Evolutionary conservation across 2,113 vertebrate genomes (phyloP).

Genomic region (Phylloscopus trochiloides): DNA sequence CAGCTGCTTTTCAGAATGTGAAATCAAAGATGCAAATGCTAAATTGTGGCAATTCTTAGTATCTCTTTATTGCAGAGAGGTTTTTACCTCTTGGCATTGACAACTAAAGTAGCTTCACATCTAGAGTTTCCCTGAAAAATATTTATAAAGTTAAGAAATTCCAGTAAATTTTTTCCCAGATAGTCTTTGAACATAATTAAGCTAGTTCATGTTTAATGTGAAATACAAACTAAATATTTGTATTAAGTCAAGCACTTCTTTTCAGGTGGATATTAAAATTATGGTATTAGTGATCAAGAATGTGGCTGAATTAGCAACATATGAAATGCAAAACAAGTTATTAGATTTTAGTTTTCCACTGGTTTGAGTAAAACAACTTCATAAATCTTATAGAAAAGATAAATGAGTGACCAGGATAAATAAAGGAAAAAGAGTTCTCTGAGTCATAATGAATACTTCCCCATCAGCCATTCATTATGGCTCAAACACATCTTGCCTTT

Average conservation of each 20-base stretch:
- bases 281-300: neutral
- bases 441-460: slow-evolving; percentile 57
- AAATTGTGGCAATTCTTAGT: neutral
- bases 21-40: neutral
- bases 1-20: neutral
- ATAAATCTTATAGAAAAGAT: slow-evolving; percentile 54
- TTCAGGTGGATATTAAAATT: neutral
- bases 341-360: neutral
- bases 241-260: neutral
- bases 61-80: neutral
- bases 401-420: slow-evolving; percentile 56
- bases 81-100: neutral
- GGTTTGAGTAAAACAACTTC: slow-evolving; percentile 7
- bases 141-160: neutral
- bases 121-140: neutral
- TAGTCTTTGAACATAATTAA: neutral
- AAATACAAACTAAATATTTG: neutral
- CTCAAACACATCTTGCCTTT: slow-evolving; percentile 58
- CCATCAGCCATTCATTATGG: slow-evolving; percentile 65
- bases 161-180: neutral
- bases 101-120: neutral
- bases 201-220: neutral
- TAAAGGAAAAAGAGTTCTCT: slow-evolving; percentile 30
- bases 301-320: neutral
- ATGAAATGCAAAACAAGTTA: slow-evolving; percentile 19